Base-by-base conservation (phyloP, 2,113 vertebrate species). In the Halichoeres trimaculatus region DNA sequence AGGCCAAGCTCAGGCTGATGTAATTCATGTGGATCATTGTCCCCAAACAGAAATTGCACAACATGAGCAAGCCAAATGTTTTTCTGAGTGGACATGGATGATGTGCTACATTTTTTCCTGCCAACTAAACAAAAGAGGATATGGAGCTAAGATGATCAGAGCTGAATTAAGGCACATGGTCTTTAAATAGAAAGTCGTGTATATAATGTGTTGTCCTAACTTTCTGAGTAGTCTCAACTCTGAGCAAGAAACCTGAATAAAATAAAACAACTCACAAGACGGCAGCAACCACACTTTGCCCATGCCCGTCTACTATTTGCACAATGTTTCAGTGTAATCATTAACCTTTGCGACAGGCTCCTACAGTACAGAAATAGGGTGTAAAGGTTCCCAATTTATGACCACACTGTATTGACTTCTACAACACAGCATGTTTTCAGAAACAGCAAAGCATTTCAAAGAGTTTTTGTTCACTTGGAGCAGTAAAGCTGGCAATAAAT, bases 341-440 rank as follows among this genome's bases (percentile, higher is more conserved):
- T 93, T 93, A 93, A 93, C 91, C 68, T 71, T 36, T 78, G 74
- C 2, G 65, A 83, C 63, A 80, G 52, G 74, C 72, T 34, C 51
- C 51, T 34, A 54, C 50, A 56, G 57, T 23, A 53, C 41, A 70
- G 61, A 80, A 47, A 83, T 11, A 40, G 40, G 65, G 88, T 84
- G 81, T 85, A 85, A 91, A 86, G 84, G 82, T 89, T 83, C 45
- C 54, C 77, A 48, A 72, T 81, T 48, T 60, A 84, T 47, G 66
- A 45, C 50, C 24, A 4, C 23, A 64, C 35, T 34, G 26, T 47
- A 57, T 80, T 72, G 64, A 57, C 61, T 23, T 35, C 36, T 11
- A 53, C 22, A 13, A 72, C 63, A 68, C 38, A 56, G 36, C 12
- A 41, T n/a, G 56, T 53, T 69, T 55, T 74, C 34, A 69, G 26